Conservation (phyloP, 2,888 invertebrate genomes). For the Plagiodera versicolora region DNA sequence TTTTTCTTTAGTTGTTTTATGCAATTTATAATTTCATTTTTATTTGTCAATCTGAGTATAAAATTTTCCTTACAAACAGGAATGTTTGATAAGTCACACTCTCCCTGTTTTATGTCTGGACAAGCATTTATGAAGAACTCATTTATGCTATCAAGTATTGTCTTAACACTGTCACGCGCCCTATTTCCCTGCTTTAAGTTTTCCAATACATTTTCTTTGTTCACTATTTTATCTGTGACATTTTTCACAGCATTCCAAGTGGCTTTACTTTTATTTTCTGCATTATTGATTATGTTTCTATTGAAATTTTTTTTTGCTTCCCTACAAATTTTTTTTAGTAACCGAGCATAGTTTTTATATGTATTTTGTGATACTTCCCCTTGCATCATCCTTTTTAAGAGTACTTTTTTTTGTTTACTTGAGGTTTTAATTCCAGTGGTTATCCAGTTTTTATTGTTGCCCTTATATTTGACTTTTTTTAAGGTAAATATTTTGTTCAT, state of each 20-base stretch:
- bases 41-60: background rate
- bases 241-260: background rate
- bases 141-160: background rate
- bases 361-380: background rate
- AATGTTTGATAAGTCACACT: background rate
- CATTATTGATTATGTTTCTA: background rate
- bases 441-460: background rate
- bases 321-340: background rate
- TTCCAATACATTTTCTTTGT: background rate
- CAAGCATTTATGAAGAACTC: background rate
- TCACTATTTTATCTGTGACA: background rate
- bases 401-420: conserved; percentile 1
- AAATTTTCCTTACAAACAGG: background rate
- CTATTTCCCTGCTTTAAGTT: background rate
- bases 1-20: background rate
- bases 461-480: background rate
- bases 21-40: background rate
- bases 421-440: background rate
- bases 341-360: background rate
- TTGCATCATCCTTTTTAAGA: background rate
- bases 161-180: background rate
- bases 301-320: background rate
- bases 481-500: background rate
- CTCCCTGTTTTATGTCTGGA: background rate
- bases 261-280: conserved; percentile 1